Conservation (phyloP, 2,797 vertebrate species). For the Salmo trutta region DNA sequence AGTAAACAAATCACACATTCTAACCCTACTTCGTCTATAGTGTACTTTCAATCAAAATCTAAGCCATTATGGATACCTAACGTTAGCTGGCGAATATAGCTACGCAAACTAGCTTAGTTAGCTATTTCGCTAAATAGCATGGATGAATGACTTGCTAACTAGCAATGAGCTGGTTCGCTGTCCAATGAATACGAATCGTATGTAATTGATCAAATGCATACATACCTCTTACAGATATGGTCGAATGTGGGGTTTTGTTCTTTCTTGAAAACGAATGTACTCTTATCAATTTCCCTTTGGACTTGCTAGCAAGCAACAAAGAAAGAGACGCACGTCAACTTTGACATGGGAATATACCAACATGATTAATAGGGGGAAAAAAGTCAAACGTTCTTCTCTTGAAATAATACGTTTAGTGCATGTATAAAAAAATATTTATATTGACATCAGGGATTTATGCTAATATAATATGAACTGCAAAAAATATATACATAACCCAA, state of each 20-base stretch:
- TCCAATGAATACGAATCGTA: neutral
- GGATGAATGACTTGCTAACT: conserved; percentile 13
- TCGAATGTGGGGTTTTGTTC: neutral
- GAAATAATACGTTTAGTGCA: fast-evolving
- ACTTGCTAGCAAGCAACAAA: conserved; percentile 62
- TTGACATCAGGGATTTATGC: too few species aligned
- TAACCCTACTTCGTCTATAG: neutral
- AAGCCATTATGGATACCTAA: too few species aligned
- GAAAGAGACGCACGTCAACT: conserved; percentile 73
- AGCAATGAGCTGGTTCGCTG: neutral
- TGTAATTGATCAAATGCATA: neutral
- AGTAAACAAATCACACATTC: too few species aligned
- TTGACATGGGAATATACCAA: conserved; percentile 69
- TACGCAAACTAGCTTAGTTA: neutral
- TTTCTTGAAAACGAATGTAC: conserved; percentile 17
- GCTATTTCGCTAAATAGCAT: neutral
- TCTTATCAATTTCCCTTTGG: conserved; percentile 44
- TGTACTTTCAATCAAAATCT: neutral
- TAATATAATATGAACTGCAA: fast-evolving
- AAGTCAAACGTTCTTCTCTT: neutral
- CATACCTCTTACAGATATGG: conserved; percentile 2
- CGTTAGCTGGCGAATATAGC: too few species aligned
- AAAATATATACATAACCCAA: neutral
- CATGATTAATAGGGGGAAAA: neutral
- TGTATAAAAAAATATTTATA: neutral